Evolutionary conservation across 30 jellyfish, hydroid and myxozoan genomes (phyloP).

Genomic region (Aurelia coerulea): DNA sequence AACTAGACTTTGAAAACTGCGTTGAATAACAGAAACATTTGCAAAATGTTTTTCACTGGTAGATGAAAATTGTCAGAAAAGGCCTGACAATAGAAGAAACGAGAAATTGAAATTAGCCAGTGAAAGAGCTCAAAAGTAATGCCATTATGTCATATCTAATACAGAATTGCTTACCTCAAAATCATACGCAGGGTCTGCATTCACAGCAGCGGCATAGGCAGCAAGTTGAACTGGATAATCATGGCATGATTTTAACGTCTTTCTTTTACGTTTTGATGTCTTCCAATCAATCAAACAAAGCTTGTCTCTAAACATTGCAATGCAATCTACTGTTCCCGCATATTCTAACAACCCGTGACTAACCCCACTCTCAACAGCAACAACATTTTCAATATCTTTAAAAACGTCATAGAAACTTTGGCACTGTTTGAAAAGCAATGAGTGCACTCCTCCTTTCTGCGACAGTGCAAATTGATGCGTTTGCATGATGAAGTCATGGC

Average conservation of each 20-base stretch:
- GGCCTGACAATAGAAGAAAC: too few relatives aligned
- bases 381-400: slow-evolving; percentile 17
- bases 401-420: slow-evolving; percentile 29
- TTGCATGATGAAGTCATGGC: slow-evolving; percentile 14
- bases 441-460: background rate
- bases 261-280: slow-evolving; percentile 37
- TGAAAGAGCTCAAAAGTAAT: too few relatives aligned
- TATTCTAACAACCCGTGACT: slow-evolving; percentile 17
- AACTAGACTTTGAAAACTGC: too few relatives aligned
- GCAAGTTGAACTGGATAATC: slow-evolving; percentile 73
- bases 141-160: background rate
- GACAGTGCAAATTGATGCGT: background rate
- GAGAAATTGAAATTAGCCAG: too few relatives aligned
- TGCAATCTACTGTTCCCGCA: slow-evolving; percentile 76
- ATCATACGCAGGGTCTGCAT: slow-evolving; percentile 58
- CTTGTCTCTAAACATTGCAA: slow-evolving; percentile 25
- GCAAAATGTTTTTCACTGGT: too few relatives aligned
- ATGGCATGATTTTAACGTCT: slow-evolving; percentile 29
- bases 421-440: slow-evolving; percentile 13
- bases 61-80: too few relatives aligned
- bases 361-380: slow-evolving; percentile 71
- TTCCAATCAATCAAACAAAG: slow-evolving; percentile 70
- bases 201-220: slow-evolving; percentile 74
- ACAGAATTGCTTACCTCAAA: slow-evolving; percentile 32
- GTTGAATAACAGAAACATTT: too few relatives aligned